These are phyloP conservation scores for Chiroxiphia lanceolata DNA, from an alignment of 2,797 vertebrate genomes.

Conservation along the genomic window DNA sequence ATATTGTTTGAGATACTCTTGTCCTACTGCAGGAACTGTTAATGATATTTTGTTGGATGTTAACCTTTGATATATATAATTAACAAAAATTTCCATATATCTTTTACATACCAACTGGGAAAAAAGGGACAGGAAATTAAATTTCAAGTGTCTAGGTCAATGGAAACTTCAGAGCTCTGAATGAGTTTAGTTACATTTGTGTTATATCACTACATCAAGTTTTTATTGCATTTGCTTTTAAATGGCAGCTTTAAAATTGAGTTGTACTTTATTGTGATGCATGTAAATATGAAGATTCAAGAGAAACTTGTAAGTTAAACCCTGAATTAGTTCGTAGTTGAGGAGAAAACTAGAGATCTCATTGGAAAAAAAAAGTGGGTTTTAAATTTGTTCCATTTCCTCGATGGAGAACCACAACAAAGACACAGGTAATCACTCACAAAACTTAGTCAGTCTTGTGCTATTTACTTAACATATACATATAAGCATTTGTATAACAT, in stretches of 20 bases:
- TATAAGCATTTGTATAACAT: not conserved
- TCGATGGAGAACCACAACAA: not conserved
- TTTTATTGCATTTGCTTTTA: not conserved
- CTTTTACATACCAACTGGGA: not conserved
- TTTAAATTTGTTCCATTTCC: not conserved
- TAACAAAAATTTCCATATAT: not conserved
- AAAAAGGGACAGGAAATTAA: not conserved
- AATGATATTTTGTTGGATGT: not conserved
- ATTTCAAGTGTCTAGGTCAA: not conserved
- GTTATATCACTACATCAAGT: not conserved
- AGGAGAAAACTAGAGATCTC: not conserved
- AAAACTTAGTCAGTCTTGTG: not conserved
- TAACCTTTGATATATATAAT: not conserved
- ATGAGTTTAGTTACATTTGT: not conserved
- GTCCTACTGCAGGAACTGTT: not conserved
- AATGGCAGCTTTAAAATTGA: not conserved
- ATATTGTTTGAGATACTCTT: not conserved
- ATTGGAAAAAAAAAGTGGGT: not conserved
- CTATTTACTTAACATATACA: not conserved
- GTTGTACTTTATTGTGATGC: not conserved
- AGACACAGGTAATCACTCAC: not conserved
- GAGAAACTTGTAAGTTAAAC: not conserved
- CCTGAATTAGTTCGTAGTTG: not conserved
- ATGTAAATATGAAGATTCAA: not conserved
- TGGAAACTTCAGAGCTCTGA: not conserved